Evolutionary conservation across 2,888 invertebrate species (phyloP).

Genomic region (Synergus gifuensis): DNA sequence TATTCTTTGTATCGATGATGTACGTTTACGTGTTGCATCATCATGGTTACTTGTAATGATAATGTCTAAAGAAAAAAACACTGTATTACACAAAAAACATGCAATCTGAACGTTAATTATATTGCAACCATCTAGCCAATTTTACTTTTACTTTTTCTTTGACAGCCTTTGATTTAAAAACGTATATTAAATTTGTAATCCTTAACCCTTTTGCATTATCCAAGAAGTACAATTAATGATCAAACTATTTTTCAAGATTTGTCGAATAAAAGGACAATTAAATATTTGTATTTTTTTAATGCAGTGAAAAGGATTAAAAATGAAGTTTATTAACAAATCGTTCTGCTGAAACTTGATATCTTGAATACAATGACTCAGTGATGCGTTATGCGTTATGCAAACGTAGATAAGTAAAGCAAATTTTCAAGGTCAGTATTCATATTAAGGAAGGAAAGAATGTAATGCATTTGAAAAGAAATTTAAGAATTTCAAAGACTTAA

Average conservation of each 20-base stretch:
- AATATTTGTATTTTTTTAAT: neutral
- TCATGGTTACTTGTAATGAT: constrained; percentile 24
- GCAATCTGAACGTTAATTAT: neutral
- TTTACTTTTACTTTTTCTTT: neutral
- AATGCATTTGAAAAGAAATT: neutral
- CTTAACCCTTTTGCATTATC: neutral
- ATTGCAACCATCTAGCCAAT: neutral
- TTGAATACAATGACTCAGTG: constrained; percentile 21
- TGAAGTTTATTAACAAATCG: constrained; percentile 5
- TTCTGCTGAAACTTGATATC: neutral
- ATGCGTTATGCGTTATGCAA: constrained; percentile 7
- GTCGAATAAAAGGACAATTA: neutral
- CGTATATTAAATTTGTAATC: neutral
- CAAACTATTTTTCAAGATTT: neutral
- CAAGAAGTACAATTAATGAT: neutral
- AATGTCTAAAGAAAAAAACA: neutral
- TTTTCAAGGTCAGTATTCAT: constrained; percentile 28
- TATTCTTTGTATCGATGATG: constrained; percentile 1
- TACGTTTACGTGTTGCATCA: constrained; percentile 6
- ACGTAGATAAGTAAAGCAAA: constrained; percentile 30
- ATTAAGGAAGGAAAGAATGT: neutral
- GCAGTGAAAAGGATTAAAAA: neutral
- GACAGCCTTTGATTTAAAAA: neutral
- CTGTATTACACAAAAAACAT: constrained; percentile 19
- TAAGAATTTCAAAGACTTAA: neutral